Evolutionary conservation across 2,888 invertebrate genomes (phyloP).

Genomic region (Leucophenga maculata): DNA sequence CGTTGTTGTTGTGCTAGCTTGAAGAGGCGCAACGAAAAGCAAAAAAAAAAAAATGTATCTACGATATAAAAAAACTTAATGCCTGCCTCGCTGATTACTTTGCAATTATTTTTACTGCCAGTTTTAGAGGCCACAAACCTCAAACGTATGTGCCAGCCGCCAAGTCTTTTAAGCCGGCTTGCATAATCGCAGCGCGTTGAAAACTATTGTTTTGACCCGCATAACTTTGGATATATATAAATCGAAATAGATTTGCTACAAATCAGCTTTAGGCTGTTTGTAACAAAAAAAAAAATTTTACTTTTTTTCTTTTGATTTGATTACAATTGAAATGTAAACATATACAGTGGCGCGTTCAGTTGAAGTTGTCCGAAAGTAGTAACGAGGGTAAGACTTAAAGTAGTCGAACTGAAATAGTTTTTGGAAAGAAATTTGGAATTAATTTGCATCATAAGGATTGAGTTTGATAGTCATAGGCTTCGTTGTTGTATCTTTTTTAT

Average conservation of each 20-base stretch:
- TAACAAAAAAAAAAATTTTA: neutral
- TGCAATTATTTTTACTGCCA: slow-evolving; percentile 14
- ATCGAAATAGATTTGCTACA: slow-evolving; percentile 10
- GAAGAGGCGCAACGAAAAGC: too few species aligned
- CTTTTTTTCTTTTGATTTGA: slow-evolving; percentile 36
- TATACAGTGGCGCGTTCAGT: neutral
- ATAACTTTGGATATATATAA: slow-evolving; percentile 31
- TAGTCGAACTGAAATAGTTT: too few species aligned
- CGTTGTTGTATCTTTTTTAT: too few species aligned
- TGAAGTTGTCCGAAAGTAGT: neutral
- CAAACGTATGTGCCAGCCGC: slow-evolving; percentile 20
- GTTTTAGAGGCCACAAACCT: slow-evolving; percentile 17
- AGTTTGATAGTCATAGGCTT: too few species aligned
- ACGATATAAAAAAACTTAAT: neutral
- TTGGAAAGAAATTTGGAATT: too few species aligned
- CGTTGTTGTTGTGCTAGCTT: too few species aligned
- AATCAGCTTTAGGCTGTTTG: slow-evolving; percentile 9
- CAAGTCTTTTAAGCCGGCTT: slow-evolving; percentile 33
- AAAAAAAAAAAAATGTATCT: too few species aligned
- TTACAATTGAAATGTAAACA: slow-evolving; percentile 64
- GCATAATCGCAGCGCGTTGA: slow-evolving; percentile 46
- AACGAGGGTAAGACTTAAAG: too few species aligned
- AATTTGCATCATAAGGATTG: too few species aligned
- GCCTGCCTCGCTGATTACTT: slow-evolving; percentile 17
- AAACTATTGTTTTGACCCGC: slow-evolving; percentile 60